Conservation (phyloP, 2,888 invertebrate genomes). For the Acanthococcus lagerstroemiae region DNA sequence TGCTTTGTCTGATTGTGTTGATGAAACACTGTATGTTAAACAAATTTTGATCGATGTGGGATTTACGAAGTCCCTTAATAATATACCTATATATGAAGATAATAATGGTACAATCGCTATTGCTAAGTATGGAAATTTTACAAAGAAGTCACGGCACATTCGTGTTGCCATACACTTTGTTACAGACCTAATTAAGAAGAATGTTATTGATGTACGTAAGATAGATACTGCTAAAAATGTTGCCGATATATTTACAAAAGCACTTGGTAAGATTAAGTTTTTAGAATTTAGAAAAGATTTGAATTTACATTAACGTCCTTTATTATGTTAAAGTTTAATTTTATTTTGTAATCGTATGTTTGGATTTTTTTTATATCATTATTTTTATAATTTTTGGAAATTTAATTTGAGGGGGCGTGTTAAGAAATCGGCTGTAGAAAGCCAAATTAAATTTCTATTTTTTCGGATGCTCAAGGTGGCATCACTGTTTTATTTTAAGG, state of each 20-base stretch:
- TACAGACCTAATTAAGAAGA: neutral
- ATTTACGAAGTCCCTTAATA: neutral
- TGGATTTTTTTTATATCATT: no score
- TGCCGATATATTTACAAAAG: neutral
- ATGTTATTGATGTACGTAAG: neutral
- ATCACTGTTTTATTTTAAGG: no score
- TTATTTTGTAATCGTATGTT: no score
- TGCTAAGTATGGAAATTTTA: slow-evolving; percentile 2
- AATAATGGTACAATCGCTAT: neutral
- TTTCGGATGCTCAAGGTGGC: no score
- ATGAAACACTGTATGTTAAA: neutral
- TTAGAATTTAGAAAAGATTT: neutral
- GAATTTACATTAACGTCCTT: neutral
- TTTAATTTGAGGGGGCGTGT: no score
- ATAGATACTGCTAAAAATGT: neutral
- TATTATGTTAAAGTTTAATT: no score
- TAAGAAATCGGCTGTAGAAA: no score
- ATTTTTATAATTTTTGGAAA: no score
- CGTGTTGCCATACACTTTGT: neutral
- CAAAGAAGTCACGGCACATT: slow-evolving; percentile 2
- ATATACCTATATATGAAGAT: neutral
- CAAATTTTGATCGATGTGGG: neutral
- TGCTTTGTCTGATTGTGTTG: neutral
- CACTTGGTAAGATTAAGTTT: no score
- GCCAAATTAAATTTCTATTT: no score